phyloP scores from a whole-genome alignment of 2,113 vertebrate genomes.

The Trinectes maculatus region DNA sequence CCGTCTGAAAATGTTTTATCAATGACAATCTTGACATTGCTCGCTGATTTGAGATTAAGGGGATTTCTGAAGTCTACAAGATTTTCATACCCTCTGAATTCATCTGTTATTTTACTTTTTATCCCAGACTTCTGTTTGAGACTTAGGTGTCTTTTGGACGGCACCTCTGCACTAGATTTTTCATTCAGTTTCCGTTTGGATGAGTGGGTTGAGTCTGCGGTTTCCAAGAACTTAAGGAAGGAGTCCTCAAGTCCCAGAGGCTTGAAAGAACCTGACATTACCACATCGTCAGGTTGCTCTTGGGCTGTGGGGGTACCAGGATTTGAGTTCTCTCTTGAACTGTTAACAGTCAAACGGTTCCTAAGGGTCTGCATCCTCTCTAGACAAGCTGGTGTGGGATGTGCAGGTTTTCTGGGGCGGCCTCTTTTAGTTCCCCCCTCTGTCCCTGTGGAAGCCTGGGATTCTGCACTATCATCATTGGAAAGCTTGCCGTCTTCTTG shows the following conservation, averaged over 20 bases:
- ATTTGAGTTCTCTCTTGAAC: conserved; percentile 83
- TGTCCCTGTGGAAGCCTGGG: conserved; percentile 64
- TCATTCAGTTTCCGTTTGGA: conserved; percentile 87
- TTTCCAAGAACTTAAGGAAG: conserved; percentile 92
- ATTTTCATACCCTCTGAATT: conserved; percentile 80
- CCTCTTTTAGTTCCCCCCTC: conserved; percentile 84
- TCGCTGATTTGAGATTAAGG: conserved; percentile 87
- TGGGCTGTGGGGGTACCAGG: conserved; percentile 79
- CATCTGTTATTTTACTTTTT: conserved; percentile 61
- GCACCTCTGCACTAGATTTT: conserved; percentile 64
- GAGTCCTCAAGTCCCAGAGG: conserved; percentile 94
- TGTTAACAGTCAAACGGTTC: conserved; percentile 69
- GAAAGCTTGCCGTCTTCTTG: conserved; percentile 68
- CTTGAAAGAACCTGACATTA: conserved; percentile 90
- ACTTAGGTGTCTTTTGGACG: conserved; percentile 75
- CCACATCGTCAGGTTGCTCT: conserved; percentile 84
- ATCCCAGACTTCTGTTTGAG: conserved; percentile 62
- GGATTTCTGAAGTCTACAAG: conserved; percentile 92
- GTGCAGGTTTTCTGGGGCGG: conserved; percentile 82
- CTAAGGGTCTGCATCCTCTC: conserved; percentile 77
- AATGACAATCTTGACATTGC: conserved; percentile 95
- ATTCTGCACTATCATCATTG: conserved; percentile 67
- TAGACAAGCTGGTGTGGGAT: conserved; percentile 75
- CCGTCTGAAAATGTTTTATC: conserved; percentile 90
- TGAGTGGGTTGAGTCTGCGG: conserved; percentile 86